A percentile compares a stretch with the other conserved stretches of the same genome.
These are phyloP conservation scores for Camelus bactrianus DNA, from an alignment of 2,113 vertebrate genomes.

Conservation along the genomic window DNA sequence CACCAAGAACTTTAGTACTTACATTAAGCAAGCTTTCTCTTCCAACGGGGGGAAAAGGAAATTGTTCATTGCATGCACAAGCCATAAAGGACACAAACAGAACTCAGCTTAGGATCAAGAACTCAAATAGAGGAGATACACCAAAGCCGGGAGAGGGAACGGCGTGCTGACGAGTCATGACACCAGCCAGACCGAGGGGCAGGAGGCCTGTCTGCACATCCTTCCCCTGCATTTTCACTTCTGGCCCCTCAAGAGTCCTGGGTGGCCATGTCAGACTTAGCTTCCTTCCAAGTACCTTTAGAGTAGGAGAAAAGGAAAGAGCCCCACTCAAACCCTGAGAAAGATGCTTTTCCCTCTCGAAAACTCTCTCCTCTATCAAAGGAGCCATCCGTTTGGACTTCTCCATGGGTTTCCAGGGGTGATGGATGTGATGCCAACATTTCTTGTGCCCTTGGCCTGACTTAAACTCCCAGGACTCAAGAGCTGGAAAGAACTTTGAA, in stretches of 20 bases:
- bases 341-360: not conserved
- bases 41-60: slow-evolving; percentile 56
- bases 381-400: not conserved
- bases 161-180: too few species aligned
- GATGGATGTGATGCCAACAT: not conserved
- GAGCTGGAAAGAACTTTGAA: not conserved
- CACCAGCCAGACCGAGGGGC: not conserved
- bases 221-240: not conserved
- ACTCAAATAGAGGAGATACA: slow-evolving; percentile 14
- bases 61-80: slow-evolving; percentile 45
- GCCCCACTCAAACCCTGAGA: not conserved
- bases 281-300: slow-evolving; percentile 15
- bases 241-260: not conserved
- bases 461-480: not conserved
- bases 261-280: not conserved
- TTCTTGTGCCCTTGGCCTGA: not conserved
- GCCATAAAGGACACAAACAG: slow-evolving; percentile 16
- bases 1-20: not conserved
- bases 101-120: slow-evolving; percentile 28
- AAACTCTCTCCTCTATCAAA: not conserved
- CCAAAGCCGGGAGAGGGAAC: not conserved
- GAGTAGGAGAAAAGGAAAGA: not conserved
- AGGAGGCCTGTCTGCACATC: not conserved
- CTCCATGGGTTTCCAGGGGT: not conserved
- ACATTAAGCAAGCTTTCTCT: slow-evolving; percentile 47